Evolutionary conservation across 2,888 invertebrate species (phyloP).

Genomic region (Apamea sordens): DNA sequence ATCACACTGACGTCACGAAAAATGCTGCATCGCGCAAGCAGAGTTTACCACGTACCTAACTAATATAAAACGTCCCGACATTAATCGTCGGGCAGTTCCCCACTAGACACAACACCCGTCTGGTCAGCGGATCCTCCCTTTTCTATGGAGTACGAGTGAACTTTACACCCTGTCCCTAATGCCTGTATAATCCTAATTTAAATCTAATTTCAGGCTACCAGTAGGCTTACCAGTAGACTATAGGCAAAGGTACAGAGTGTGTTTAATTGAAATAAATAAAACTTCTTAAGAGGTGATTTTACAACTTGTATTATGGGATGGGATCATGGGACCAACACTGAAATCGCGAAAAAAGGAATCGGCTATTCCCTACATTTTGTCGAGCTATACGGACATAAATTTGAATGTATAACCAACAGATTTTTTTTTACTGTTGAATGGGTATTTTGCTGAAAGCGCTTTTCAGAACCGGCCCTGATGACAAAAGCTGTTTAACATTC

Average conservation of each 20-base stretch:
- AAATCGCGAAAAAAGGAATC: neutral
- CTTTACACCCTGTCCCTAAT: neutral
- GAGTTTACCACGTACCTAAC: neutral
- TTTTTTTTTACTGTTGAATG: neutral
- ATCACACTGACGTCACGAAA: neutral
- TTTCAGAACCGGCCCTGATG: conserved; percentile 12
- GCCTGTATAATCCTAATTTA: neutral
- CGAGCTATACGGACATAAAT: neutral
- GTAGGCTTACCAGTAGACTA: neutral
- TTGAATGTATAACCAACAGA: neutral
- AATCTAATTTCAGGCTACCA: neutral
- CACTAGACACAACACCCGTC: neutral
- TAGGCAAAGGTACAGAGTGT: neutral
- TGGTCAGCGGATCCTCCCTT: neutral
- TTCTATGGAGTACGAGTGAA: neutral
- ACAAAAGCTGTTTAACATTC: conserved; percentile 23
- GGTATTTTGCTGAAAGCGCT: neutral
- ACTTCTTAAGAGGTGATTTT: neutral
- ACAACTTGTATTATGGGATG: neutral
- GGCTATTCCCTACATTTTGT: neutral
- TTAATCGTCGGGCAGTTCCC: neutral
- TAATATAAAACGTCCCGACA: neutral
- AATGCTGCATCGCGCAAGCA: neutral
- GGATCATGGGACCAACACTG: neutral
- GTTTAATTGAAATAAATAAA: neutral